Percentiles rank a stretch among this genome's conserved stretches.
Conservation (phyloP, 1,140 invertebrate species). For the Thrips palmi region DNA sequence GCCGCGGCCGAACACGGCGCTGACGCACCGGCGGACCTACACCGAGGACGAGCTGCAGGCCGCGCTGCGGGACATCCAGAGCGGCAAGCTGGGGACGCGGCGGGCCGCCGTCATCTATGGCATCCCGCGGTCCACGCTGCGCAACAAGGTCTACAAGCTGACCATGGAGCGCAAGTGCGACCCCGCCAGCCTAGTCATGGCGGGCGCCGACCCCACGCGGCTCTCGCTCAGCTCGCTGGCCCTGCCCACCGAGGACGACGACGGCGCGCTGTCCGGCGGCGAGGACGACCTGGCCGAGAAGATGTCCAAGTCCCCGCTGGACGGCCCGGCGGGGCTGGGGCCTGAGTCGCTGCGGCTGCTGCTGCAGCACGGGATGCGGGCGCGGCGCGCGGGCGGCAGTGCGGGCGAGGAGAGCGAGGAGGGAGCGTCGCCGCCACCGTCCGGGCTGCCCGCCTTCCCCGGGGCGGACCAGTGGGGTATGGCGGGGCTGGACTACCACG, state of each 20-base stretch:
- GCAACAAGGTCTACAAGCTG: constrained; percentile 86
- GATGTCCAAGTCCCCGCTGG: constrained; percentile 31
- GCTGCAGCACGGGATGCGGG: constrained; percentile 27
- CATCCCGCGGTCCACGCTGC: constrained; percentile 82
- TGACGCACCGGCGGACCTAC: constrained; percentile 49
- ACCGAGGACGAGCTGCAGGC: constrained; percentile 81
- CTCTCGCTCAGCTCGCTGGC: not conserved
- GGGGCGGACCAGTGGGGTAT: constrained; percentile 24
- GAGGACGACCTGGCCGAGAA: constrained; percentile 44
- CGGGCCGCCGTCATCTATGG: constrained; percentile 87
- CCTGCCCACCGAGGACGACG: constrained; percentile 24
- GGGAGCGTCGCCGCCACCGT: constrained; percentile 6
- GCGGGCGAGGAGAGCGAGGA: constrained; percentile 11
- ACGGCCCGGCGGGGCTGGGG: constrained; percentile 18
- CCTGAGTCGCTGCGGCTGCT: constrained; percentile 36
- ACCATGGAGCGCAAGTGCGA: constrained; percentile 47
- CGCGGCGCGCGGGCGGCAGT: constrained; percentile 20
- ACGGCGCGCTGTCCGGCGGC: constrained; percentile 39
- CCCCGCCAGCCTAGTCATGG: constrained; percentile 28
- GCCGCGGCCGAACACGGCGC: constrained; percentile 35
- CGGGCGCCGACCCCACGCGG: not conserved
- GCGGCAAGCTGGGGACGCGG: constrained; percentile 75
- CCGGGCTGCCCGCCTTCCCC: constrained; percentile 3
- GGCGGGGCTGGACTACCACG: constrained; percentile 31
- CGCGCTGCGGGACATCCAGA: constrained; percentile 79